Base-by-base conservation (phyloP, 2,797 vertebrate genomes). In the Simalia tracyae region DNA sequence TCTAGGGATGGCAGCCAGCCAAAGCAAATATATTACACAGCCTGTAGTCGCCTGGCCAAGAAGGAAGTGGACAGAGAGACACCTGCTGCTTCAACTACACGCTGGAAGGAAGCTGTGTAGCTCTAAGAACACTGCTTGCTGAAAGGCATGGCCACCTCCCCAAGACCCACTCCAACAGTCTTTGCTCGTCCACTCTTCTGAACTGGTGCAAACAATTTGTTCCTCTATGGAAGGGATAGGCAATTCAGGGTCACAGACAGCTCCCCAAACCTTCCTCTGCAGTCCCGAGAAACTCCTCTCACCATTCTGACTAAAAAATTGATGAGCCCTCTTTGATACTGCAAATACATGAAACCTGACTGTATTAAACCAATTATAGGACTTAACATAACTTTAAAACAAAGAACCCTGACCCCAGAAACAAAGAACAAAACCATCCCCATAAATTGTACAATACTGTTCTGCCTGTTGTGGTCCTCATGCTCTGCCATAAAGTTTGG, bases 21-120 rank as follows among this genome's bases (percentile, higher is more conserved):
- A 92, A 92, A 88, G 72, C n/a, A 84, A 92, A 84, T 61, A 89
- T n/a, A 91, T 91, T 54, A 56, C 60, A 3, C 42, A 84, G 91
- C 46, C 42, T 59, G 46, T 28, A 14, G 87, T 31, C 5, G 0
- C 60, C 31, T 5, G 31, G 50, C 87, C 72, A 89, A 84, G 31
- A 36, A 57, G 91, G 87, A 84, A 88, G 15, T 57, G 50, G 91
- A 57, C n/a, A 19, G 7, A 12, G 72, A 84, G 59, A 22, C 60
- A 64, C 60, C 72, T 84, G 91, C 46, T 56, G 59, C 50, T 63
- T 54, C 22, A 26, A 14, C 56, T 56, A 46, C 46, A 8, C n/a
- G 61, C 26, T 15, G 60, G 6, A 8, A 22, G n/a, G 8, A 59
- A 15, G 54, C 11, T 42, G 11, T 68, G 42, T 19, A 26, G 31